Base-by-base conservation (phyloP, 2,888 invertebrate genomes). In the Sceliomorpha sp. region DNA sequence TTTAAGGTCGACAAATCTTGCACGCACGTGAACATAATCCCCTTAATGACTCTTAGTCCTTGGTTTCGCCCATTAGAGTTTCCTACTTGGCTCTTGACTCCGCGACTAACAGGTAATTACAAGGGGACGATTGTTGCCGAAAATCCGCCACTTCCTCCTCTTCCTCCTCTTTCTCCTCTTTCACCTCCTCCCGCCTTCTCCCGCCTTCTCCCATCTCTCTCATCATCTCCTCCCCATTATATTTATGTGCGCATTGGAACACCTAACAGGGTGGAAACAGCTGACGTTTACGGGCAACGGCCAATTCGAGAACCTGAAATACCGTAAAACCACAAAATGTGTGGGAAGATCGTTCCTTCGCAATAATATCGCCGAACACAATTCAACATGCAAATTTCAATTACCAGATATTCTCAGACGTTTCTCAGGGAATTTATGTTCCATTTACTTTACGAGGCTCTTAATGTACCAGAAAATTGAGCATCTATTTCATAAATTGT, bases 1-100 rank as follows among this genome's bases (percentile, higher is more conserved):
- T 36, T 48, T 9, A 14, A 27, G 24, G 60, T 42, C 73, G 69
- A 71, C 75, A 76, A 78, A 76, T 76, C 77, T 76, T 73, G 62
- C 68, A 72, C 72, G 75, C 76, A 68, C 74, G 72, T 70, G 40
- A 32, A 32, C 31, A 53, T 42, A 55, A 55, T 67, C 45, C 78
- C 75, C 72, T 76, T 80, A 78, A 81, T 81, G 80, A 78, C 72
- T 74, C 73, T 68, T 53, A 47, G 59, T 36, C 37, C 48, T 32
- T 60, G 15, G 27, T 9, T 10, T 13, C 32, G 39, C 56, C 50
- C 50, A 55, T 56, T 47, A 34, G 32, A 56, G 45, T 45, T 26
- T 62, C 32, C 31, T 27, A 12, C 20, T 29, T 20, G 9, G 13
- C 36, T 14, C 47, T 17, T 20, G 37, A 37, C 55, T 44, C 55